Percentiles rank a stretch among this genome's conserved stretches.
Evolutionary conservation across 2,797 vertebrate species (phyloP).

Genomic region (Leontocebus nigricollis): DNA sequence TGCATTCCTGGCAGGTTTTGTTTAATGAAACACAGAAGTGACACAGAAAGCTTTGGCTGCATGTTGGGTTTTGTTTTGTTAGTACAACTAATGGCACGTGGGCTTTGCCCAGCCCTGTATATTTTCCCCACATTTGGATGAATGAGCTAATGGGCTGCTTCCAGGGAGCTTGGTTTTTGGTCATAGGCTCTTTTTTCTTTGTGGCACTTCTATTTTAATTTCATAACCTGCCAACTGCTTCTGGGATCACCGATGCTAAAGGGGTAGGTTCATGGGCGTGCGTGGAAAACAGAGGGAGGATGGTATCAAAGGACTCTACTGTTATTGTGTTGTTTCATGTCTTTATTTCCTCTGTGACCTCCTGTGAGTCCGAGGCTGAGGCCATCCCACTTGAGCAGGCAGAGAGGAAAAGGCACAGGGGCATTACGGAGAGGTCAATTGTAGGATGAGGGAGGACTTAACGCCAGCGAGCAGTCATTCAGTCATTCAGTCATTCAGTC

Average conservation of each 20-base stretch:
- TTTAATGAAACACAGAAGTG: conserved; percentile 58
- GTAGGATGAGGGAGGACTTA: too few species aligned
- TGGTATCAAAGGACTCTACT: background rate
- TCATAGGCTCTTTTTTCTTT: conserved; percentile 7
- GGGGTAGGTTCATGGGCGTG: background rate
- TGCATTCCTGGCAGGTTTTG: background rate
- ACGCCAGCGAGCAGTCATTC: background rate
- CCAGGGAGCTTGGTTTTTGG: conserved; percentile 6
- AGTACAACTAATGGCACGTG: background rate
- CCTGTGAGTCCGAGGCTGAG: background rate
- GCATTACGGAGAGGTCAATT: background rate
- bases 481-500: too few species aligned
- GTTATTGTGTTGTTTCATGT: background rate
- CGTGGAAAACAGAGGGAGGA: background rate
- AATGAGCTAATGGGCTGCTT: background rate
- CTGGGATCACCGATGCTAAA: background rate
- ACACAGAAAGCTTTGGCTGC: background rate
- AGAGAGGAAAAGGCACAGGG: background rate
- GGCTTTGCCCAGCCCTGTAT: background rate
- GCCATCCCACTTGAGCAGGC: background rate
- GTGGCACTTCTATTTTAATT: conserved; percentile 44
- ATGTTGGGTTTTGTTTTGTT: conserved; percentile 21
- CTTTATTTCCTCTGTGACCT: background rate
- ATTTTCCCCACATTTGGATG: background rate
- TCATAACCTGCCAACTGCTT: background rate